Conservation (phyloP, 2,797 vertebrate species). For the Gymnodraco acuticeps region DNA sequence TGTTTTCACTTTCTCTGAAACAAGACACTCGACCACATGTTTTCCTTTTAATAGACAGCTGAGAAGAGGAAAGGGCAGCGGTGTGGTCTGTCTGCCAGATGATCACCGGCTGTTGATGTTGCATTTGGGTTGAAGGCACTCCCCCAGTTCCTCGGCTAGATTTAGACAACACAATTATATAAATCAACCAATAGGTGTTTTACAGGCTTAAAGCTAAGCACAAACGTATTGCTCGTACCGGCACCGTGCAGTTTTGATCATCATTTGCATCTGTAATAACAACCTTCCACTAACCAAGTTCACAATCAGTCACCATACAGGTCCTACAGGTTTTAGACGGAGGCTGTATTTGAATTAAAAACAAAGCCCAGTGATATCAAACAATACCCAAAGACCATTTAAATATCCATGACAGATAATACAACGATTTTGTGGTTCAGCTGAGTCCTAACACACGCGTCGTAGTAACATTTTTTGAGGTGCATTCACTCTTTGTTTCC, state of each 20-base stretch:
- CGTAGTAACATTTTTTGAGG: not conserved
- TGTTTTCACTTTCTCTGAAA: slow-evolving; percentile 76
- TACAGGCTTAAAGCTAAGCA: not conserved
- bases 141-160: slow-evolving; percentile 22
- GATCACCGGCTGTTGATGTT: slow-evolving; percentile 32
- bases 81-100: slow-evolving; percentile 59
- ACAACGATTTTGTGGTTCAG: not conserved
- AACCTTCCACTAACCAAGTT: not conserved
- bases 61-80: slow-evolving; percentile 61
- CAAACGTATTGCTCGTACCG: not conserved
- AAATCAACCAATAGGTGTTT: slow-evolving; percentile 30
- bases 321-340: not conserved
- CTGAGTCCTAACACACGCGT: too few relatives aligned
- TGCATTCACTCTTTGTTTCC: not conserved
- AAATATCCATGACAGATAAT: not conserved
- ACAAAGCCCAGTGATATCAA: not conserved
- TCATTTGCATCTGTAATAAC: not conserved
- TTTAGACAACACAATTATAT: slow-evolving; percentile 47
- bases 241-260: not conserved
- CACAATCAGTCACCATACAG: not conserved
- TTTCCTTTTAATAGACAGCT: slow-evolving; percentile 73
- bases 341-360: not conserved
- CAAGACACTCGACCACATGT: slow-evolving; percentile 68
- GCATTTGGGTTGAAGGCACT: slow-evolving; percentile 21
- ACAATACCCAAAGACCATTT: not conserved